Conservation (phyloP, 2,797 vertebrate species). For the Spizella passerina region DNA sequence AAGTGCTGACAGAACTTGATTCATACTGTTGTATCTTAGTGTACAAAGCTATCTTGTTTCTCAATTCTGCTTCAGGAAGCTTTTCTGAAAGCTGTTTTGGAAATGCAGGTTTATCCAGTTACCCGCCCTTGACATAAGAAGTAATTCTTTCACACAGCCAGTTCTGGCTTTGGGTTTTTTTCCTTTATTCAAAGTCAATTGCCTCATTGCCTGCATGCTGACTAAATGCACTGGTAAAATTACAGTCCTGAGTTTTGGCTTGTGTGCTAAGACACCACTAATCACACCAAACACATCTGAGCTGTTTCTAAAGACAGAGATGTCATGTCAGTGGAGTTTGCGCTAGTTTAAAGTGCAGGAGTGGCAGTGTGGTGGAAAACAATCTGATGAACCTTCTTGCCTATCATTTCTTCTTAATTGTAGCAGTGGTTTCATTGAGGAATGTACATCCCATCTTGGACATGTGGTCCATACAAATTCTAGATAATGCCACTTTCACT, state of each 20-base stretch:
- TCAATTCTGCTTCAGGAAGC: slow-evolving; percentile 21
- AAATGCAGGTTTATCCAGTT: slow-evolving; percentile 67
- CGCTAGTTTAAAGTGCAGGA: not conserved
- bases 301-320: not conserved
- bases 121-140: not conserved
- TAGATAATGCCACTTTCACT: not conserved
- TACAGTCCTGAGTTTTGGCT: not conserved
- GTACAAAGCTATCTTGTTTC: slow-evolving; percentile 44
- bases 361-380: not conserved
- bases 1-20: slow-evolving; percentile 12
- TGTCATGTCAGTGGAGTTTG: not conserved
- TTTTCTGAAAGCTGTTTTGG: slow-evolving; percentile 34
- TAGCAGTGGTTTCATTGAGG: not conserved
- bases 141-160: not conserved
- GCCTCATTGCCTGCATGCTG: not conserved
- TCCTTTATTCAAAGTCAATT: not conserved
- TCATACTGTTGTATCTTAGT: not conserved
- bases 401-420: not conserved
- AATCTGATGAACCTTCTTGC: not conserved
- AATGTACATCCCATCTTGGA: not conserved
- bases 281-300: not conserved
- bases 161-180: not conserved
- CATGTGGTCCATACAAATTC: not conserved
- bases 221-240: not conserved
- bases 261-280: not conserved